Percentiles rank a stretch among this genome's conserved stretches.
Conservation (phyloP, 2,888 invertebrate species). For the Anoplius nigerrimus region DNA sequence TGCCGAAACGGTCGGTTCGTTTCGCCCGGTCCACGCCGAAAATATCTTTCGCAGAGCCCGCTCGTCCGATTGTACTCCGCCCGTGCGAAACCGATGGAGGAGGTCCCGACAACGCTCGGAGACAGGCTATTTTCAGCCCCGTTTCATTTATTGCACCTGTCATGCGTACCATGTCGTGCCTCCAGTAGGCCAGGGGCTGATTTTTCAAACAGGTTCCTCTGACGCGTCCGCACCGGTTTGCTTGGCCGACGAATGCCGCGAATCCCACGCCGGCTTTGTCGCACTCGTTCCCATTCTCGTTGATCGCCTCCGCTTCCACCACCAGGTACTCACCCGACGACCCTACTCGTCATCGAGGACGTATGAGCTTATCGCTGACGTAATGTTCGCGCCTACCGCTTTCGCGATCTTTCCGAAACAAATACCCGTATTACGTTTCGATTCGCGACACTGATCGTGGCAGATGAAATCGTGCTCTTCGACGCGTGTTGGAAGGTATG, state of each 20-base stretch:
- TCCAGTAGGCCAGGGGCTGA: slow-evolving; percentile 76
- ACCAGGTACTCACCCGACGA: slow-evolving; percentile 73
- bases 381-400: not conserved
- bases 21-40: no score
- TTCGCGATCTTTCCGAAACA: not conserved
- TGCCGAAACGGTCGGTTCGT: not conserved
- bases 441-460: no score
- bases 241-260: slow-evolving; percentile 76
- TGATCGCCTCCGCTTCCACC: slow-evolving; percentile 68
- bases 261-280: slow-evolving; percentile 77
- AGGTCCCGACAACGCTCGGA: not conserved
- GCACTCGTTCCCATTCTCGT: slow-evolving; percentile 74
- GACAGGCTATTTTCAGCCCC: slow-evolving; percentile 24
- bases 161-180: slow-evolving; percentile 70
- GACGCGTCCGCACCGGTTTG: slow-evolving; percentile 72
- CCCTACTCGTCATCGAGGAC: no score
- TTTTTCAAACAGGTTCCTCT: slow-evolving; percentile 75
- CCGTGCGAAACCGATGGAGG: not conserved
- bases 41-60: not conserved
- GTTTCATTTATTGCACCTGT: slow-evolving; percentile 36
- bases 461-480: no score
- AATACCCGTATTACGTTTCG: no score
- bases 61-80: not conserved
- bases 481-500: no score
- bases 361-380: slow-evolving; percentile 65